These are phyloP conservation scores for Artemisiospiza belli DNA, from an alignment of 2,113 vertebrate genomes.

Conservation along the genomic window DNA sequence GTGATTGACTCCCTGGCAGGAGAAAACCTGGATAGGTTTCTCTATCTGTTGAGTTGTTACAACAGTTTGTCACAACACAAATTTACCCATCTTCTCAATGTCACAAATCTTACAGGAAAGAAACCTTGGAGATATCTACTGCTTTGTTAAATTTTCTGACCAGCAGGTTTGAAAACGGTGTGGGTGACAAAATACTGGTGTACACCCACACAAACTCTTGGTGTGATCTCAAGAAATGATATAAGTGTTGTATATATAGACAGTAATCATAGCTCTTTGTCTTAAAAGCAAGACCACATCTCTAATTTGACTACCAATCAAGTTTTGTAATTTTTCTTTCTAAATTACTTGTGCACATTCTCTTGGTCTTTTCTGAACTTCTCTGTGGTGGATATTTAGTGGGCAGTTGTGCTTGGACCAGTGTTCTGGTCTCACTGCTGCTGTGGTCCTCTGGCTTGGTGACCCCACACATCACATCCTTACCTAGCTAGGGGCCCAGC, in stretches of 20 bases:
- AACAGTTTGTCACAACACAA: neutral
- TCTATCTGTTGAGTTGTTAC: neutral
- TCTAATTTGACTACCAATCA: neutral
- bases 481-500: fast-evolving
- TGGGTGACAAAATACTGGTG: conserved; percentile 20
- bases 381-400: neutral
- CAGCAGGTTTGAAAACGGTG: conserved; percentile 3
- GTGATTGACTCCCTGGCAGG: neutral
- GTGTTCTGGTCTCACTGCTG: neutral
- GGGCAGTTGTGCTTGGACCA: neutral
- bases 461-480: neutral
- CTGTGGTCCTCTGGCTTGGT: neutral
- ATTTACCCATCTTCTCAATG: neutral
- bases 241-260: conserved; percentile 10
- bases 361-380: neutral
- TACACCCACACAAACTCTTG: conserved; percentile 28
- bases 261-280: neutral
- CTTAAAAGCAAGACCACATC: neutral
- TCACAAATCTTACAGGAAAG: neutral
- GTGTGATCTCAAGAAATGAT: conserved; percentile 15
- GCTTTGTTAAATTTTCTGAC: conserved; percentile 24
- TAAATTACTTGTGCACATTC: neutral
- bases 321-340: neutral
- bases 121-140: neutral
- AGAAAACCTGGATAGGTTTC: neutral